A percentile compares a stretch with the other conserved stretches of the same genome.
Conservation (phyloP, 2,113 vertebrate genomes). For the Suricata suricatta region DNA sequence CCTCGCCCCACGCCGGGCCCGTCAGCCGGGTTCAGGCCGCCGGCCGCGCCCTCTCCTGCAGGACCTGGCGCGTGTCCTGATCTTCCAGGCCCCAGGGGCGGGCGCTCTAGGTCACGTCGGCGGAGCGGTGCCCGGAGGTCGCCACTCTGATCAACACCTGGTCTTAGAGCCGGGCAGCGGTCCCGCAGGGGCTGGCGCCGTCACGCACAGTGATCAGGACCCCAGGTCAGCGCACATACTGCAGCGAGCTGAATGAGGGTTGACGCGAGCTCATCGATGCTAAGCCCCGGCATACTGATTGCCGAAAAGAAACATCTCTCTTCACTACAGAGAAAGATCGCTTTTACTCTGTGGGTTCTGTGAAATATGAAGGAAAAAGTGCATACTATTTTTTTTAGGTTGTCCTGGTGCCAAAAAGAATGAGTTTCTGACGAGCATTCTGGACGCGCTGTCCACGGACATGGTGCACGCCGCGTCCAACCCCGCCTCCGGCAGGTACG, state of each 20-base stretch:
- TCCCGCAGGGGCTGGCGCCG: rapidly evolving
- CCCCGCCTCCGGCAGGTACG: conserved; percentile 92
- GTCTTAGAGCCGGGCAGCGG: rapidly evolving
- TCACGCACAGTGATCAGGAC: rapidly evolving
- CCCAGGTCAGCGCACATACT: rapidly evolving
- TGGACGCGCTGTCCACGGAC: conserved; percentile 96
- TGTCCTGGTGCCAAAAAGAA: conserved; percentile 97
- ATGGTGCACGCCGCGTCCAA: conserved; percentile 98
- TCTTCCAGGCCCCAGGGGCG: rapidly evolving
- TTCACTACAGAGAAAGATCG: background rate
- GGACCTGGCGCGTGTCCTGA: too few relatives aligned
- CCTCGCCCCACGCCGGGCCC: background rate
- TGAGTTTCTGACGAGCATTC: conserved; percentile 96
- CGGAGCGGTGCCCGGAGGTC: rapidly evolving
- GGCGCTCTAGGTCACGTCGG: rapidly evolving
- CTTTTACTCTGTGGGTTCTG: background rate
- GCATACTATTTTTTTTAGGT: conserved; percentile 83
- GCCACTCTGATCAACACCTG: rapidly evolving
- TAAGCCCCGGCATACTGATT: rapidly evolving
- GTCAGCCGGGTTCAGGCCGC: too few relatives aligned
- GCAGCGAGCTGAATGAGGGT: rapidly evolving
- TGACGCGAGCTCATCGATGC: rapidly evolving
- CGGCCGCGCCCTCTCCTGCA: too few relatives aligned
- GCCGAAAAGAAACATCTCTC: background rate
- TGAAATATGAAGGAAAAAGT: background rate